Percentiles rank a stretch among this genome's conserved stretches.
Evolutionary conservation across 2,888 invertebrate genomes (phyloP).

Genomic region (Hirudinaria manillensis): DNA sequence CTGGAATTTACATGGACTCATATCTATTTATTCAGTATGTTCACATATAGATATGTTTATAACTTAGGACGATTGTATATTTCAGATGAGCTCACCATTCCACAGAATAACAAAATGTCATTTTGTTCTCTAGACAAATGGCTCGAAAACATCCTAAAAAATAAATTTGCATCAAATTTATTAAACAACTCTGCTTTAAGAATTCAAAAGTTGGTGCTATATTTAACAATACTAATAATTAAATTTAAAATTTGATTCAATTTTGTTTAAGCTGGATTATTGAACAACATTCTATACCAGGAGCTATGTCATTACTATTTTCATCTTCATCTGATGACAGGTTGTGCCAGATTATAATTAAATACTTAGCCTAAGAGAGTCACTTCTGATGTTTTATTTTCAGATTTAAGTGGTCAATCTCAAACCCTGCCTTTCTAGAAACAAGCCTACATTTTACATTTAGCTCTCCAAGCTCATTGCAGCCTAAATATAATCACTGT

Average conservation of each 20-base stretch:
- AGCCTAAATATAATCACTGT: neutral
- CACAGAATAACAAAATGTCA: conserved; percentile 1
- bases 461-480: conserved; percentile 19
- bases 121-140: neutral
- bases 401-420: conserved; percentile 38
- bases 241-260: neutral
- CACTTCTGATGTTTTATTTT: neutral
- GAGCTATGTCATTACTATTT: neutral
- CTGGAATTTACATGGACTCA: too few relatives aligned
- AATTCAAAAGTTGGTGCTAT: neutral
- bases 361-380: neutral
- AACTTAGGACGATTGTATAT: neutral
- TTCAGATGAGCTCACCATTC: neutral
- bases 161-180: neutral
- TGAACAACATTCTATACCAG: conserved; percentile 8
- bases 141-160: neutral
- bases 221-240: neutral
- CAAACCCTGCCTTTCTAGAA: conserved; percentile 37
- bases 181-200: neutral
- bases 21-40: too few relatives aligned
- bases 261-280: conserved; percentile 5
- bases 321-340: conserved; percentile 15
- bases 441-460: conserved; percentile 29
- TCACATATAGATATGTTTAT: too few relatives aligned
- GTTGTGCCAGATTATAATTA: neutral